phyloP scores from a whole-genome alignment of 1,140 invertebrate genomes.

The Helicoverpa zea region DNA sequence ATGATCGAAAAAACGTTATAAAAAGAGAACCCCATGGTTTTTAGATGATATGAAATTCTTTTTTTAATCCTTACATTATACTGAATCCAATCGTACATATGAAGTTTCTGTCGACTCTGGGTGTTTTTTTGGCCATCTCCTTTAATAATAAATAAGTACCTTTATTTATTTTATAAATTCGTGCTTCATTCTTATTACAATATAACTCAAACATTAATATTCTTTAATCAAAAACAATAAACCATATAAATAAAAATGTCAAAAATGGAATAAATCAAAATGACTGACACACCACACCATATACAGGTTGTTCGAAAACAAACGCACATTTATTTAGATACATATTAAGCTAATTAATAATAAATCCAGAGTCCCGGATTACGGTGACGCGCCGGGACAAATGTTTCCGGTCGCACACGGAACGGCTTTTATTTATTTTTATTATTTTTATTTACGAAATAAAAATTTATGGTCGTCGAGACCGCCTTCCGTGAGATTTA shows the following conservation, averaged over 20 bases:
- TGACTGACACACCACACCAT: conserved; percentile 28
- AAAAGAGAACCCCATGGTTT: no score
- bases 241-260: conserved; percentile 1
- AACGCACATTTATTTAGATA: conserved; percentile 55
- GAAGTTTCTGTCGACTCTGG: no score
- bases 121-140: no score
- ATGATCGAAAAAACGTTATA: no score
- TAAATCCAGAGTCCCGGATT: conserved; percentile 79
- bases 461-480: conserved; percentile 76
- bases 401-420: conserved; percentile 75
- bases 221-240: conserved; percentile 2
- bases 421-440: conserved; percentile 76
- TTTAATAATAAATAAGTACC: no score
- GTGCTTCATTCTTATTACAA: no score
- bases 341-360: conserved; percentile 77
- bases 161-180: no score
- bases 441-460: conserved; percentile 83
- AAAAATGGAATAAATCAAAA: conserved; percentile 46
- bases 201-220: neutral
- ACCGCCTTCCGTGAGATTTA: conserved; percentile 83
- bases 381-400: conserved; percentile 75
- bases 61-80: no score
- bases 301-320: conserved; percentile 57
- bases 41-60: no score
- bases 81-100: no score